A percentile compares a stretch with the other conserved stretches of the same genome.
These are phyloP conservation scores for Ferrisia virgata DNA, from an alignment of 2,888 invertebrate genomes.

Conservation along the genomic window DNA sequence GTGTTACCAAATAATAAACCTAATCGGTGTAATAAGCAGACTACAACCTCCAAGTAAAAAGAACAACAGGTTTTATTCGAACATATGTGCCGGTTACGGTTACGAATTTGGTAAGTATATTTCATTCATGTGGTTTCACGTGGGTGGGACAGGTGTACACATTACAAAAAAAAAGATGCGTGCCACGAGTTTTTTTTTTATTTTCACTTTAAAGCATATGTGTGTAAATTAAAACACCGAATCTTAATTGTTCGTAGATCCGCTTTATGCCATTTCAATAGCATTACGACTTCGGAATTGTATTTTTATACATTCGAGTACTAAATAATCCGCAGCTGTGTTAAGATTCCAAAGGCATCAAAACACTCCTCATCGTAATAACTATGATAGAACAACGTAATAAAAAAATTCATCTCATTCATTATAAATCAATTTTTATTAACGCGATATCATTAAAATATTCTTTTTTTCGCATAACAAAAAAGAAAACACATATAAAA, in stretches of 20 bases:
- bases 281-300: too few relatives aligned
- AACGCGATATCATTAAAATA: slow-evolving; percentile 15
- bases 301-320: not conserved
- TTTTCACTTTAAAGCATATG: not conserved
- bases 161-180: not conserved
- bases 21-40: not conserved
- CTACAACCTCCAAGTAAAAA: too few relatives aligned
- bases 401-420: not conserved
- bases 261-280: not conserved
- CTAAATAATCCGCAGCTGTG: not conserved
- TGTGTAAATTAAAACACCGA: not conserved
- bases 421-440: slow-evolving; percentile 24
- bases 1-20: not conserved
- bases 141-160: not conserved
- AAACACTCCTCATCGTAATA: too few relatives aligned
- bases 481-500: slow-evolving; percentile 28
- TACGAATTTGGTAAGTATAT: not conserved
- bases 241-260: not conserved
- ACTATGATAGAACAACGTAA: not conserved
- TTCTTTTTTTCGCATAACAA: slow-evolving; percentile 24
- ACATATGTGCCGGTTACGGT: not conserved
- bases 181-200: not conserved
- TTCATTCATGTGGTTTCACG: not conserved
- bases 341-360: too few relatives aligned
- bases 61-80: not conserved